Evolutionary conservation across 37 sponge, comb jelly and placozoan species (phyloP), one percentile per base, ranked within the genome.

Genomic region (Crambe crambe): DNA sequence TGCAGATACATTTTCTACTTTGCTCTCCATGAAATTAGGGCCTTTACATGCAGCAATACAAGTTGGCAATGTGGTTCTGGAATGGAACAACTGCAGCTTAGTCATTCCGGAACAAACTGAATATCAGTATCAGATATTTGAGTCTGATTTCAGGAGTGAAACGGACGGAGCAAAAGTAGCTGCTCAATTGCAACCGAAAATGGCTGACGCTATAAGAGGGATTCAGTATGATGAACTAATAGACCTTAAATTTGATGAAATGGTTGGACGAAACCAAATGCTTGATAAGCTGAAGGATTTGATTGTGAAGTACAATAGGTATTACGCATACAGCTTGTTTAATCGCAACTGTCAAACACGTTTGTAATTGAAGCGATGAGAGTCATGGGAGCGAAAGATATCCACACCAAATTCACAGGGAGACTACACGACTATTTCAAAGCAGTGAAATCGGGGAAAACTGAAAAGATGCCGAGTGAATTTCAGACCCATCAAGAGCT

Each of bases 301-400:
- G 3, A 66, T 66, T 29, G 42, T 42, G 3, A 65, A 29, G 36
- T 79, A 79, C 54, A 79, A 79, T 66, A 66, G 42, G 22, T 29
- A 32, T 9, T 67, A 43, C n/a, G 5, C 8, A 2, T 79, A 79
- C 69, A 29, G 25, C 10, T 12, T 67, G n/a, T 42, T 79, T 27
- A 6, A 8, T 0, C 43, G 57, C 18, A 79, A 79, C 51, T 79
- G 79, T 32, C 79, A 79, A 54, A 38, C n/a, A n/a, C 43, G 12
- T 79, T 79, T 66, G 79, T 42, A 2, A 32, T 32, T 9, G 79
- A 79, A 27, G 69, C 38, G 8, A 68, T 68, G 69, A 29, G 30
- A 20, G 69, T 17, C 5, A 68, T 68, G 6, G 69, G 69, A 20
- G 31, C 30, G 8, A 29, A 68, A 68, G 37, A 68, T 9, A 34